Evolutionary conservation across 2,113 vertebrate species (phyloP), one percentile per base, ranked within the genome.

Genomic region (Polyodon spathula): DNA sequence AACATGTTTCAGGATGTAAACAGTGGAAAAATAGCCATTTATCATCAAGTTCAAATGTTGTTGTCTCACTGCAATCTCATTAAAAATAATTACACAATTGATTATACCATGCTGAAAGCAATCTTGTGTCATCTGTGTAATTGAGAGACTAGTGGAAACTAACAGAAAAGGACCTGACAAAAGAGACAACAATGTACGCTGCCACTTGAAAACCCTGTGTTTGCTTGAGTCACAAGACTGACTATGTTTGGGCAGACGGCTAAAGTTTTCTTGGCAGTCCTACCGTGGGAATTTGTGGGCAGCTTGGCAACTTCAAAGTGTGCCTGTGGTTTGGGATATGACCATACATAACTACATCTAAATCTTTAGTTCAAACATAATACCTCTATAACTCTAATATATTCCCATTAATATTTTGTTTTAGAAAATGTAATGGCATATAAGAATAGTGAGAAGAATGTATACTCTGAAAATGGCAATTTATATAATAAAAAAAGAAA

Each of bases 221-320:
- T 59, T 58, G 65, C 62, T 54, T 37, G 10, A 67, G 39, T 68
- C 59, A 50, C 42, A 38, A 54, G 39, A 64, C 63, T 64, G 54
- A 59, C 44, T 68, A 63, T 66, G 65, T 65, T 15, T 58, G 55
- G 67, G 16, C 40, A 59, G 63, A 70, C 46, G 41, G 58, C 70
- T 63, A 40, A 5, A 9, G 63, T 59, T 38, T 60, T 40, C 65
- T 72, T 64, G 63, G 68, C 60, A 38, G 16, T 54, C 51, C 43
- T 64, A 70, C 67, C 65, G 63, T 79, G 77, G 77, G 78, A 84
- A 75, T 52, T n/a, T 1, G 50, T 55, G 57, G 66, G 61, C 51
- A 63, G 51, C 50, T 76, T 76, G 64, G 63, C 66, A 56, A 44
- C 11, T 15, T 66, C 59, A 51, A n/a, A 37, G 41, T 12, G n/a